A percentile compares a stretch with the other conserved stretches of the same genome.
These are phyloP conservation scores for Lomographa bimaculata DNA, from an alignment of 2,888 invertebrate species.

Conservation along the genomic window DNA sequence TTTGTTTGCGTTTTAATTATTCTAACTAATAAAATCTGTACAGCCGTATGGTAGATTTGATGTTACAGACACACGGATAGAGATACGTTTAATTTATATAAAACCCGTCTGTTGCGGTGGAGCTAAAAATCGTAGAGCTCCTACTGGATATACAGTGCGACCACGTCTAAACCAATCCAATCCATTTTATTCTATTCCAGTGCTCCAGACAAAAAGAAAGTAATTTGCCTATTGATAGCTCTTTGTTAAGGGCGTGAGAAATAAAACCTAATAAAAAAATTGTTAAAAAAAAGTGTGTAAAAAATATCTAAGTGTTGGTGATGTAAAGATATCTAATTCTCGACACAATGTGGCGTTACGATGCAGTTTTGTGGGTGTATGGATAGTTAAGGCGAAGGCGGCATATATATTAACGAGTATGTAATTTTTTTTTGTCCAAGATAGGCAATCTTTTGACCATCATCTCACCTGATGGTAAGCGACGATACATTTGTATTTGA, in stretches of 20 bases:
- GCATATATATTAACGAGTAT: background rate
- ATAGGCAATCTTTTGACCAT: no score
- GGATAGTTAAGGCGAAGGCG: constrained; percentile 17
- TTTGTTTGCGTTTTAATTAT: no score
- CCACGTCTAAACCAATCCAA: constrained; percentile 16
- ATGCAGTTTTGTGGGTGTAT: constrained; percentile 14
- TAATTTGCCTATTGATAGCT: constrained; percentile 26
- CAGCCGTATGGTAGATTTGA: no score
- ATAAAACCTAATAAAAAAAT: constrained; percentile 5
- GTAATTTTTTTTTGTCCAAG: background rate
- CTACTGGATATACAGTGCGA: constrained; percentile 9
- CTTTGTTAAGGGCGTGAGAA: constrained; percentile 24
- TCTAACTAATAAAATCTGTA: no score
- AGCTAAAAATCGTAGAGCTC: no score
- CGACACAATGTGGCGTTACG: constrained; percentile 22
- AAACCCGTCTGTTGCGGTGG: no score
- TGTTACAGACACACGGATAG: no score
- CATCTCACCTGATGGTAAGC: no score
- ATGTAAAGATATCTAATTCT: constrained; percentile 20
- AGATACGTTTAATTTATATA: no score
- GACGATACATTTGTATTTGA: background rate
- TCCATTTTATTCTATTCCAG: constrained; percentile 12
- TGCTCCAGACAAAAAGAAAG: constrained; percentile 20
- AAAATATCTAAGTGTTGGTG: constrained; percentile 7
- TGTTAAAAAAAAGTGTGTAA: constrained; percentile 1